phyloP scores from a whole-genome alignment of 2,888 invertebrate genomes.

The Cephalotes varians region DNA sequence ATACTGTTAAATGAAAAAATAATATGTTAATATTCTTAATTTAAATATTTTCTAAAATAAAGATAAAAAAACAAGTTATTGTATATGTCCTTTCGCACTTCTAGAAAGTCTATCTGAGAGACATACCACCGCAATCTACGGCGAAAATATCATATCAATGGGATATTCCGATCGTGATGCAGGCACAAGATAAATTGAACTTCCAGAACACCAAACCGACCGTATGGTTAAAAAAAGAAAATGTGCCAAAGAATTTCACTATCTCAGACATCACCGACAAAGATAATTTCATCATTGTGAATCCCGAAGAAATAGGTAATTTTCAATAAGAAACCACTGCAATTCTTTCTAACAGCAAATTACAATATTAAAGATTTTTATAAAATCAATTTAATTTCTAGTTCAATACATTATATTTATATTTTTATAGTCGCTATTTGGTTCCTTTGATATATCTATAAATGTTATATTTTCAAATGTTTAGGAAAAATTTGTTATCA shows the following conservation, averaged over 20 bases:
- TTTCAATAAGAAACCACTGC: not conserved
- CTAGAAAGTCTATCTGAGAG: slow-evolving; percentile 90
- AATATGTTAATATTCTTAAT: slow-evolving; percentile 2
- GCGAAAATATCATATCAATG: slow-evolving; percentile 88
- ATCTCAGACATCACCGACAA: slow-evolving; percentile 87
- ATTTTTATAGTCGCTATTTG: not conserved
- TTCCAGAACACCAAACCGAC: slow-evolving; percentile 88
- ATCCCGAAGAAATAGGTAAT: slow-evolving; percentile 93
- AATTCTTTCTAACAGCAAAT: slow-evolving; percentile 13
- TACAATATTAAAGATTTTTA: not conserved
- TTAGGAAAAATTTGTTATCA: not conserved
- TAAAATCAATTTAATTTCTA: not conserved
- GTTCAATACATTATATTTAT: not conserved
- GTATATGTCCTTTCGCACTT: slow-evolving; percentile 55
- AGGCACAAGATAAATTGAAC: slow-evolving; percentile 88
- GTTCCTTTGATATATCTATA: not conserved
- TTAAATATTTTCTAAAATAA: not conserved
- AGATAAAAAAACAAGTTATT: not conserved
- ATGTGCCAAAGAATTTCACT: slow-evolving; percentile 85
- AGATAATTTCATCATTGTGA: slow-evolving; percentile 91
- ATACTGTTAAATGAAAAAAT: not conserved
- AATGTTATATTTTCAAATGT: not conserved
- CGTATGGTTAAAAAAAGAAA: slow-evolving; percentile 88
- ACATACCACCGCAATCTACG: slow-evolving; percentile 89
- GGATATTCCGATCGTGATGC: slow-evolving; percentile 91